Conservation (phyloP, 2,797 vertebrate species). For the Mus spretus region DNA sequence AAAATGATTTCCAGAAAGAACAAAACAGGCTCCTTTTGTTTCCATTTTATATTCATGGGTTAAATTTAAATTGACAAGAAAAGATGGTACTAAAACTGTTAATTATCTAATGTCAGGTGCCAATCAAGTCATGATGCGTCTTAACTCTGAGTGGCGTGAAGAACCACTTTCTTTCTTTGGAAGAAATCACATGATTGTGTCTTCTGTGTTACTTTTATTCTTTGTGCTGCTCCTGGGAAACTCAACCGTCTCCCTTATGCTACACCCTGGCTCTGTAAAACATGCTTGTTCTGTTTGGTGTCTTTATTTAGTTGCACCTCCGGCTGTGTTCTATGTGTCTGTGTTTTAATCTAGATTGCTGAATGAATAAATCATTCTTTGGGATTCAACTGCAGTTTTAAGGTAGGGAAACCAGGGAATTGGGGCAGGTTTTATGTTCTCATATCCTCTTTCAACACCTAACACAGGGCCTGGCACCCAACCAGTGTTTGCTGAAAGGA, state of each 20-base stretch:
- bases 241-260: neutral
- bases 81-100: conserved; percentile 24
- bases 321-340: neutral
- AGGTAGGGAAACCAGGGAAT: conserved; percentile 44
- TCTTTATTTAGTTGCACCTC: neutral
- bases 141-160: neutral
- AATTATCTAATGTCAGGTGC: conserved; percentile 46
- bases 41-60: conserved; percentile 34
- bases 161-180: neutral
- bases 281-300: neutral
- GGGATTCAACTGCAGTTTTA: conserved; percentile 16
- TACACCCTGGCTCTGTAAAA: neutral
- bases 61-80: conserved; percentile 66
- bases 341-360: conserved; percentile 52
- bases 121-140: neutral
- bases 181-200: neutral
- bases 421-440: conserved; percentile 44
- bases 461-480: conserved; percentile 35
- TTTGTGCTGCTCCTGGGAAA: neutral
- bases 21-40: neutral
- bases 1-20: conserved; percentile 51
- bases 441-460: neutral
- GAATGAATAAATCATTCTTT: conserved; percentile 47
- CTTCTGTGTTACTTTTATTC: neutral
- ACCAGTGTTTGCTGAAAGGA: conserved; percentile 61